phyloP scores from a whole-genome alignment of 2,888 invertebrate genomes.

The Orchesellides sinensis region DNA sequence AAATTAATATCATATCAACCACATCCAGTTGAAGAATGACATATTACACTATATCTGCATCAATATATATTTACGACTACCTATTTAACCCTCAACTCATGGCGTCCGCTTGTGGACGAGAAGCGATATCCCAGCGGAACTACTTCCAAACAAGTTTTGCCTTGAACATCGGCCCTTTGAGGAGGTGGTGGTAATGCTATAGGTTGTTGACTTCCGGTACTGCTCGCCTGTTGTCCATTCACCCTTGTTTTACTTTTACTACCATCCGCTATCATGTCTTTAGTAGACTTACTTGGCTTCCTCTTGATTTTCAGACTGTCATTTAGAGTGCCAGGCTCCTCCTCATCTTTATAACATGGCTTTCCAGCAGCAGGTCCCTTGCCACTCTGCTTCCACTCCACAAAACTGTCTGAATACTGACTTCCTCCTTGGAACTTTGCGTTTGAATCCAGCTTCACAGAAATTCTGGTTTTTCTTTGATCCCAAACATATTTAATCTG shows the following conservation, averaged over 20 bases:
- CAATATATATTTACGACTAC: too few species aligned
- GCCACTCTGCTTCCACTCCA: background rate
- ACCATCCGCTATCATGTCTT: background rate
- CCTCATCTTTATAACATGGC: conserved; percentile 39
- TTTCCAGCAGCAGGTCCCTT: conserved; percentile 18
- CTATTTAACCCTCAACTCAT: too few species aligned
- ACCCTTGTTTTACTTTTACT: background rate
- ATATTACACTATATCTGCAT: too few species aligned
- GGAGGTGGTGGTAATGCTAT: background rate
- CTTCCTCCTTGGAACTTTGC: conserved; percentile 18
- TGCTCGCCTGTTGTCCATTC: too few species aligned
- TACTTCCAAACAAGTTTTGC: conserved; percentile 12
- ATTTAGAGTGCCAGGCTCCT: background rate
- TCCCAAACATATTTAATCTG: conserved; percentile 45
- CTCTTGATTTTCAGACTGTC: background rate
- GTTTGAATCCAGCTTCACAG: conserved; percentile 8
- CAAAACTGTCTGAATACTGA: conserved; percentile 23
- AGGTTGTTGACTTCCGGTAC: background rate
- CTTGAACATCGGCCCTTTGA: background rate
- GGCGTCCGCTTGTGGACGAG: background rate
- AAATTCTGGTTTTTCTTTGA: conserved; percentile 26
- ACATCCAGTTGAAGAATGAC: too few species aligned
- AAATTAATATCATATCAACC: too few species aligned
- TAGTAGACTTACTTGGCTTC: background rate
- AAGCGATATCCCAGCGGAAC: conserved; percentile 30